phyloP scores from a whole-genome alignment of 2,888 invertebrate genomes.

The Eupithecia tripunctaria region DNA sequence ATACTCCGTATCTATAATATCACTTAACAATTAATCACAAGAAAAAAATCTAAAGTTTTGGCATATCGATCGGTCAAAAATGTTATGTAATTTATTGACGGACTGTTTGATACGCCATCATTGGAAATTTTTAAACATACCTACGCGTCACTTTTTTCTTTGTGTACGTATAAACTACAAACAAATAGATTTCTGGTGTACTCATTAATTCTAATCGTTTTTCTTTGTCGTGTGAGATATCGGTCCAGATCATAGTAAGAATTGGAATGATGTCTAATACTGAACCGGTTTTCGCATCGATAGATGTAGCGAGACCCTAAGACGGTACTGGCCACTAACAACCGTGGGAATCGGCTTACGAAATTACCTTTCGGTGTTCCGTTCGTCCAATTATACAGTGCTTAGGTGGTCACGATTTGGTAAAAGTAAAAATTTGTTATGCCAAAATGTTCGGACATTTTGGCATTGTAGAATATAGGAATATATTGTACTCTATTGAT shows the following conservation, averaged over 20 bases:
- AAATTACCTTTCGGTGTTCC: slow-evolving; percentile 23
- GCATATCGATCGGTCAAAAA: not conserved
- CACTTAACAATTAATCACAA: too few species aligned
- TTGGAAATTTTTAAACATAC: not conserved
- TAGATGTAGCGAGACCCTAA: slow-evolving; percentile 5
- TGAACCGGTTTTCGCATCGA: not conserved
- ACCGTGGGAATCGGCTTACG: slow-evolving; percentile 39
- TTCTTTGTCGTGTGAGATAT: too few species aligned
- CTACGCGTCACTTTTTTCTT: not conserved
- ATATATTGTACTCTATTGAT: too few species aligned
- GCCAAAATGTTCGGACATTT: not conserved
- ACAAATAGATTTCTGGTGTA: not conserved
- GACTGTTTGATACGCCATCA: too few species aligned
- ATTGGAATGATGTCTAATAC: too few species aligned
- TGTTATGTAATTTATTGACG: too few species aligned
- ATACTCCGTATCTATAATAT: too few species aligned
- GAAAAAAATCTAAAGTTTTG: too few species aligned
- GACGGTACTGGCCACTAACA: slow-evolving; percentile 23
- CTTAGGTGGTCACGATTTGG: slow-evolving; percentile 28
- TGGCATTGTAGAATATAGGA: too few species aligned
- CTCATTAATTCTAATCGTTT: not conserved
- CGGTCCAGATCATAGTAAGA: not conserved
- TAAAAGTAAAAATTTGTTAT: slow-evolving; percentile 5
- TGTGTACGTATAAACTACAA: not conserved
- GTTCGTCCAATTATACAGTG: slow-evolving; percentile 29